Conservation (phyloP, 2,113 vertebrate genomes). For the Arothron firmamentum region DNA sequence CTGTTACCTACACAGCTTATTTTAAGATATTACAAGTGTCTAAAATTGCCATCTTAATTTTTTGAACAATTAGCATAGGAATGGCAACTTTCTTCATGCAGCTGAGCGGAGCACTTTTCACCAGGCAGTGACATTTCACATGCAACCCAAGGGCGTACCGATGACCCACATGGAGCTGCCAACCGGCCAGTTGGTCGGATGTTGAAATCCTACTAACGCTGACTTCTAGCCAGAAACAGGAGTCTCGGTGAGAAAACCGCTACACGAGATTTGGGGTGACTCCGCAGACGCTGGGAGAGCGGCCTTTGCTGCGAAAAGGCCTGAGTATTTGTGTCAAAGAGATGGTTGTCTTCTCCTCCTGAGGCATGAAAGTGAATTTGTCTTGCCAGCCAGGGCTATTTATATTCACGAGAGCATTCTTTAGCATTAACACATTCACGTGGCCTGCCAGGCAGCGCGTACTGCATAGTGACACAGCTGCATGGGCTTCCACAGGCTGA, state of each 20-base stretch:
- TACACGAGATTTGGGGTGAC: slow-evolving; percentile 38
- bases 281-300: slow-evolving; percentile 38
- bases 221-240: slow-evolving; percentile 23
- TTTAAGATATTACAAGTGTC: slow-evolving; percentile 1
- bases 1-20: too few relatives aligned
- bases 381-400: slow-evolving; percentile 65
- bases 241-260: slow-evolving; percentile 10
- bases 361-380: slow-evolving; percentile 66
- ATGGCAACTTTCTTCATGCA: slow-evolving; percentile 19
- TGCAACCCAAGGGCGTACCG: slow-evolving; percentile 26
- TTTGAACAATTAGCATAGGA: slow-evolving; percentile 45
- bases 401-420: slow-evolving; percentile 72
- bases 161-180: slow-evolving; percentile 46
- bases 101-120: slow-evolving; percentile 23
- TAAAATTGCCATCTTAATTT: slow-evolving; percentile 1
- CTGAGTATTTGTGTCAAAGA: slow-evolving; percentile 64
- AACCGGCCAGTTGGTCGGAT: slow-evolving; percentile 12
- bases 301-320: slow-evolving; percentile 49
- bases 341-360: slow-evolving; percentile 66
- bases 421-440: slow-evolving; percentile 61
- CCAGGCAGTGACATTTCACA: slow-evolving; percentile 44
- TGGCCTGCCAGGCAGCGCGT: slow-evolving; percentile 38
- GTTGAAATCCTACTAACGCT: slow-evolving; percentile 24
- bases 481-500: slow-evolving; percentile 26
- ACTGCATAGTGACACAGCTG: slow-evolving; percentile 42